These are phyloP conservation scores for Megaptera novaeangliae DNA, from an alignment of 2,113 vertebrate genomes.

Conservation along the genomic window DNA sequence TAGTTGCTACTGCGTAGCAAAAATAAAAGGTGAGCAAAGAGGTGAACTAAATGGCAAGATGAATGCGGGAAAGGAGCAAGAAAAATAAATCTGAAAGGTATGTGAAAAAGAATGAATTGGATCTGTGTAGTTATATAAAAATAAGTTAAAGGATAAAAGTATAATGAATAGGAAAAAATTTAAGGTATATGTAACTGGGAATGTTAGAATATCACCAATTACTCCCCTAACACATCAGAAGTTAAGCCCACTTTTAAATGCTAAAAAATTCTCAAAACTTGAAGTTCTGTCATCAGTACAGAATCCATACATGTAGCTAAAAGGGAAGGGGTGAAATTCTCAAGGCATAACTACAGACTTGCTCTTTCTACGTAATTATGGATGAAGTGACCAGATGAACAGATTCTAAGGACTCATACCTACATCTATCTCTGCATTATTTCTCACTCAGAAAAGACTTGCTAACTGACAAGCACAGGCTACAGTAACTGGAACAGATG, in stretches of 20 bases:
- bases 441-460: background rate
- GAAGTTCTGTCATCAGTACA: background rate
- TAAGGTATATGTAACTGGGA: background rate
- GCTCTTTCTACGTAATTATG: background rate
- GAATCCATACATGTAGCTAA: background rate
- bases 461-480: background rate
- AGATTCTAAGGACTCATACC: background rate
- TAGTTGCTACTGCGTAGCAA: background rate
- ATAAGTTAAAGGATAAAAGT: background rate
- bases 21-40: background rate
- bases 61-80: background rate
- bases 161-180: background rate
- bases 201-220: background rate
- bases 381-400: background rate
- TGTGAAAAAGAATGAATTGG: background rate
- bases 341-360: background rate
- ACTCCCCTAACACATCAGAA: background rate
- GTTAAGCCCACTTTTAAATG: background rate
- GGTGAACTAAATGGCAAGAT: background rate
- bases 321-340: background rate
- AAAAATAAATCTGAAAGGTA: background rate
- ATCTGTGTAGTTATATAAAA: background rate
- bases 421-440: background rate
- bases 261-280: conserved; percentile 5
- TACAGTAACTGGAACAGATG: background rate